Conservation (phyloP, 2,113 vertebrate species). For the Andinoacara biseriatus region DNA sequence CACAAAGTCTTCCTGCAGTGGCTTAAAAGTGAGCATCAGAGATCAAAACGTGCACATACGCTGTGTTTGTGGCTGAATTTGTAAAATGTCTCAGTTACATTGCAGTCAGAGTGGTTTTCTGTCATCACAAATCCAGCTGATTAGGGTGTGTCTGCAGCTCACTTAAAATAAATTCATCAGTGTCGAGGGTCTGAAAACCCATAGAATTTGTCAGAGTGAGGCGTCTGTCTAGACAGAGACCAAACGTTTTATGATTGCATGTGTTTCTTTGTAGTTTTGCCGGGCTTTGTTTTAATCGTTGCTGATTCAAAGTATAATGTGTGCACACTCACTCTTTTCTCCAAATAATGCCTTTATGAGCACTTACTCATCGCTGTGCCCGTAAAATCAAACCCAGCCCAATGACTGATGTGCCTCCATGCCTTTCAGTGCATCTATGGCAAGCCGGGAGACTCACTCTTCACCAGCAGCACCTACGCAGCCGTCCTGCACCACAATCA, state of each 20-base stretch:
- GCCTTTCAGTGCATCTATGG: constrained; percentile 92
- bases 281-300: constrained; percentile 3
- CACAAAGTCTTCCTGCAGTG: not conserved
- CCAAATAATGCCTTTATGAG: constrained; percentile 11
- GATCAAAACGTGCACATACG: not conserved
- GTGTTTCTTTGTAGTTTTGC: not conserved
- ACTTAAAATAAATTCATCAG: not conserved
- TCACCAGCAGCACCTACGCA: constrained; percentile 84
- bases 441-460: constrained; percentile 88
- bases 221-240: not conserved
- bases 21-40: not conserved
- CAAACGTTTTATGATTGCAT: not conserved
- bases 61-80: not conserved
- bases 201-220: rapidly evolving
- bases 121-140: too few relatives aligned
- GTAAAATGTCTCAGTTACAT: not conserved
- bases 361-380: not conserved
- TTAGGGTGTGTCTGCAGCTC: not conserved
- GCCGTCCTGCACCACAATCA: constrained; percentile 95
- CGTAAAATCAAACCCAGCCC: not conserved
- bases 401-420: constrained; percentile 5
- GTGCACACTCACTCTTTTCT: not conserved
- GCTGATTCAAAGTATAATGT: not conserved
- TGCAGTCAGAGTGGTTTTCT: not conserved
- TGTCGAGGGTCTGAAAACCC: not conserved